Evolutionary conservation across 2,797 vertebrate genomes (phyloP), one percentile per base, ranked within the genome.

Genomic region (Oceanodroma leucorhoa): DNA sequence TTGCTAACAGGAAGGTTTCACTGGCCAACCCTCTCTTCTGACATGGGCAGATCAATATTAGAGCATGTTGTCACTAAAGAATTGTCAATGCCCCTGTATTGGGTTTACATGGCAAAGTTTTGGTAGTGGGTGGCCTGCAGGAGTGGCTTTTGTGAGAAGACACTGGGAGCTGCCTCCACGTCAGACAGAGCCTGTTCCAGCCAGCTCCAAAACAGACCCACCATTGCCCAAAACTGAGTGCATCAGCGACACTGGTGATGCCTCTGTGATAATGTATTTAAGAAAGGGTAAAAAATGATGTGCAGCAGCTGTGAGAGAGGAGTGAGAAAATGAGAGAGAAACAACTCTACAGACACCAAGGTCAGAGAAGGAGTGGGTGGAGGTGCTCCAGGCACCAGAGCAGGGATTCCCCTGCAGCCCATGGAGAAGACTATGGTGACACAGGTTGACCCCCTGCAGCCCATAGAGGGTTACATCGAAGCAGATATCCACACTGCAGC

Each of bases 81-180:
- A 4, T 21, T 82, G 6, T 58, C 51, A 58, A 6, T 24, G 23
- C 2, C 5, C 22, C 9, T 72, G 3, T 78, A 17, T 2, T n/a
- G 21, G 10, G 4, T 72, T 76, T 72, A 40, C 0, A 0, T 30
- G 40, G 6, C 19, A 60, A 65, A 29, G 41, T 32, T 67, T 61
- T 67, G 38, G 23, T 38, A 66, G 8, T 2, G 0, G 36, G 5
- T 19, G 11, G 11, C 9, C 43, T 84, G 32, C 23, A n/a, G 10
- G 7, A 6, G 12, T 46, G 38, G 6, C 22, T 70, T 77, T 50
- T 84, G 29, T 53, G 26, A 40, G 51, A 90, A 66, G 66, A 60
- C 6, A 46, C 12, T 10, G 58, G 17, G 46, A 66, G 29, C 29
- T 78, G 17, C 9, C 14, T 5, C 40, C 9, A 9, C 29, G 19